These are phyloP conservation scores for Chaetops frenatus DNA, from an alignment of 2,113 vertebrate species.

Conservation along the genomic window DNA sequence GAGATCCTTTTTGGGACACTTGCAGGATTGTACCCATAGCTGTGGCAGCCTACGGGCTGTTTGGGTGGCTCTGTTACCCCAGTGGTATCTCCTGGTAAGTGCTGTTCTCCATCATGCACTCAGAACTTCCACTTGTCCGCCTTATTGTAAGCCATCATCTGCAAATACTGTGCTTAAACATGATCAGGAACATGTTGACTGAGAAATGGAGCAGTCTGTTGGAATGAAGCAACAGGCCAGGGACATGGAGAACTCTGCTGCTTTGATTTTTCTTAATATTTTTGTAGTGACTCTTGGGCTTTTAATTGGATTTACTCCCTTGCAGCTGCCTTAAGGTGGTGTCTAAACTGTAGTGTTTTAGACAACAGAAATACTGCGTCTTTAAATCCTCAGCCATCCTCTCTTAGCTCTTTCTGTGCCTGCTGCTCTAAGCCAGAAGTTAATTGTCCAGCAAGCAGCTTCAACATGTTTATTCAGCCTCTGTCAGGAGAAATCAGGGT, in stretches of 20 bases:
- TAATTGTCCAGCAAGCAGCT: not conserved
- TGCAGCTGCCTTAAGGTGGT: not conserved
- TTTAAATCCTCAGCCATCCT: conserved; percentile 11
- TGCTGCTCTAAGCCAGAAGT: not conserved
- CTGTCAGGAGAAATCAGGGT: not conserved
- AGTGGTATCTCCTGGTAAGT: not conserved
- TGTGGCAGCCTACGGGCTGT: not conserved
- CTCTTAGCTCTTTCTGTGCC: not conserved
- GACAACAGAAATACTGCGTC: not conserved
- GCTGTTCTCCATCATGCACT: not conserved
- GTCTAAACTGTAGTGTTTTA: not conserved
- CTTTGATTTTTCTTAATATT: not conserved
- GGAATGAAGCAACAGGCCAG: not conserved
- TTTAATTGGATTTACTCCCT: not conserved
- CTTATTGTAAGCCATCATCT: not conserved
- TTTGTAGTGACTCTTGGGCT: not conserved
- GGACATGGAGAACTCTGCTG: not conserved
- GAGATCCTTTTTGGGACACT: not conserved
- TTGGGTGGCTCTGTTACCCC: not conserved
- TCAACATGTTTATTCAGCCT: not conserved
- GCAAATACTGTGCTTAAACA: not conserved
- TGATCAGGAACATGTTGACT: not conserved
- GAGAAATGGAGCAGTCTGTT: not conserved
- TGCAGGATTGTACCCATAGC: not conserved
- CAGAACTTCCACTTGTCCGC: not conserved